Percentiles rank a stretch among this genome's conserved stretches.
These are phyloP conservation scores for Champsocephalus esox DNA, from an alignment of 2,797 vertebrate species.

Conservation along the genomic window DNA sequence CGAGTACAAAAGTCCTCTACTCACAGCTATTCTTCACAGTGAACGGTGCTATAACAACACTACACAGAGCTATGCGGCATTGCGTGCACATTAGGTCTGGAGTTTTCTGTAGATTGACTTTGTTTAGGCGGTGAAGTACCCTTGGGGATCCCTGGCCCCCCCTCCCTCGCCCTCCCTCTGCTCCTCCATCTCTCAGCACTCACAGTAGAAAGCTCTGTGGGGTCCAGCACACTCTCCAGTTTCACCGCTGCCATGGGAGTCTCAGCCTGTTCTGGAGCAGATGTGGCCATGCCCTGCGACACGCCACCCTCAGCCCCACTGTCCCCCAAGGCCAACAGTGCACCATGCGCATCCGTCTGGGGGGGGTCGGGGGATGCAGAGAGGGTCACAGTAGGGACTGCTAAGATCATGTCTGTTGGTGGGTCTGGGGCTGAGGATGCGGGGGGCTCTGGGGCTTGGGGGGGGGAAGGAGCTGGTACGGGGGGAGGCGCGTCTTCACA, in stretches of 20 bases:
- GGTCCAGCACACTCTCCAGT: slow-evolving; percentile 92
- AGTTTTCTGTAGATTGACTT: slow-evolving; percentile 82
- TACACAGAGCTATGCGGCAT: slow-evolving; percentile 60
- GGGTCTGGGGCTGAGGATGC: slow-evolving; percentile 55
- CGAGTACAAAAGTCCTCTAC: slow-evolving; percentile 50
- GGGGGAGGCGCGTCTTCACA: slow-evolving; percentile 79
- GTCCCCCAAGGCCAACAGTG: slow-evolving; percentile 72
- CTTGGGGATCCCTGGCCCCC: slow-evolving; percentile 74
- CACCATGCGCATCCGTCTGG: slow-evolving; percentile 67
- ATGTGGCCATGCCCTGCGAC: slow-evolving; percentile 76
- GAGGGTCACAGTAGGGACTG: slow-evolving; percentile 65
- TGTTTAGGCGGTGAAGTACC: slow-evolving; percentile 84
- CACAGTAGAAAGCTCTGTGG: slow-evolving; percentile 98
- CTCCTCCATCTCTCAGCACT: slow-evolving; percentile 93
- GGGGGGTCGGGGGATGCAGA: slow-evolving; percentile 66
- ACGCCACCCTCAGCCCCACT: slow-evolving; percentile 70
- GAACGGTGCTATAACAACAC: slow-evolving; percentile 62
- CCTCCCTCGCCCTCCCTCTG: slow-evolving; percentile 77
- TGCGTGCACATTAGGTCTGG: slow-evolving; percentile 72
- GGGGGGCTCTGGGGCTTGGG: slow-evolving; percentile 65
- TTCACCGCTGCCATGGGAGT: slow-evolving; percentile 84
- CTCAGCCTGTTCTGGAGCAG: slow-evolving; percentile 76
- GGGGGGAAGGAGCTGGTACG: slow-evolving; percentile 64
- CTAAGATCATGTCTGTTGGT: slow-evolving; percentile 67
- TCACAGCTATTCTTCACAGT: slow-evolving; percentile 69